Percentiles rank a stretch among this genome's conserved stretches.
These are phyloP conservation scores for Pollenia angustigena DNA, from an alignment of 2,888 invertebrate genomes.

Conservation along the genomic window DNA sequence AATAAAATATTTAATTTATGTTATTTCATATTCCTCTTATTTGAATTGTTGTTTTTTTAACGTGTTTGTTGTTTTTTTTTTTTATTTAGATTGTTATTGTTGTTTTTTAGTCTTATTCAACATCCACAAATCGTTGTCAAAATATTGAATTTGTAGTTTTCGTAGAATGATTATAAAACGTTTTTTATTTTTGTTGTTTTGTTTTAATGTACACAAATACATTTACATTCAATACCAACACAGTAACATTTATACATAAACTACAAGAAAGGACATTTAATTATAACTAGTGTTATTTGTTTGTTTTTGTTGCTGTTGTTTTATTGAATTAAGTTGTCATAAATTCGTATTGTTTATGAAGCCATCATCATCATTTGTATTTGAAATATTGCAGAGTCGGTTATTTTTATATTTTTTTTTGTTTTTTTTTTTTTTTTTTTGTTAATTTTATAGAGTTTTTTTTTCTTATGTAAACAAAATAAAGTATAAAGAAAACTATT, in stretches of 20 bases:
- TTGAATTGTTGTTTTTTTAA: conserved; percentile 36
- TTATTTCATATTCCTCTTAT: conserved; percentile 50
- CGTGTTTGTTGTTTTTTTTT: conserved; percentile 19
- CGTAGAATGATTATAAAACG: conserved; percentile 58
- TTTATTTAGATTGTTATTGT: conserved; percentile 27
- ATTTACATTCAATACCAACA: background rate
- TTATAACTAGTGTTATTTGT: conserved; percentile 46
- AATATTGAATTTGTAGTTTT: conserved; percentile 61
- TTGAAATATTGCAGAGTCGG: conserved; percentile 56
- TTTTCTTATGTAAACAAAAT: conserved; percentile 28
- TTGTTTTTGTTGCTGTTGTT: conserved; percentile 41
- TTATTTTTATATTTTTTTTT: conserved; percentile 12
- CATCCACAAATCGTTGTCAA: conserved; percentile 68
- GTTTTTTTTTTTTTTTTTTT: background rate
- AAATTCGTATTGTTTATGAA: conserved; percentile 71
- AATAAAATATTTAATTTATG: conserved; percentile 71
- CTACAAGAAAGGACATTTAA: conserved; percentile 43
- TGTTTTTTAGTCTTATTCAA: conserved; percentile 29
- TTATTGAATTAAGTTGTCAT: conserved; percentile 64
- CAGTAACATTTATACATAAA: background rate
- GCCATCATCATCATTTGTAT: conserved; percentile 64
- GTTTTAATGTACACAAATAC: conserved; percentile 10
- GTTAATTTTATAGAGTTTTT: background rate
- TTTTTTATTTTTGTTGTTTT: conserved; percentile 14
- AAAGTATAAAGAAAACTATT: conserved; percentile 14